Base-by-base conservation (phyloP, 2,113 vertebrate species). In the Rhea americana region DNA sequence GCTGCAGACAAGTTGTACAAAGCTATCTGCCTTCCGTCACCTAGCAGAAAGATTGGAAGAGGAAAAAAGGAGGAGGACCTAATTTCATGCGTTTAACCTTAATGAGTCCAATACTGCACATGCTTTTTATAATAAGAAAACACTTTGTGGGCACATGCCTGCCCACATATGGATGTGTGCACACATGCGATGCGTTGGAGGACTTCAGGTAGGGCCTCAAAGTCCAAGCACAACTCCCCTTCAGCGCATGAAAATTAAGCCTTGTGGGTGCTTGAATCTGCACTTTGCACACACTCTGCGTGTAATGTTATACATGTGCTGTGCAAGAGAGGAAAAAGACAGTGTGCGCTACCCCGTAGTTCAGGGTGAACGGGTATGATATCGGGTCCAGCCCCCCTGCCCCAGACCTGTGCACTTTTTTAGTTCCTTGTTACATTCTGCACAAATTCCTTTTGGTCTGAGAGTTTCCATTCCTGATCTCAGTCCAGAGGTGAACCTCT, bases 391-490 rank as follows among this genome's bases (percentile, higher is more conserved):
- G 85, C 53, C 88, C 82, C 88, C 88, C 82, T 13, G 15, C 55
- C 55, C 45, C 53, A 76, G 87, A 73, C 66, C 48, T 77, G 37
- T 70, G 83, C 16, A 3, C 73, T 67, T 65, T 90, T 89, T 88
- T 80, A 47, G 78, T 78, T 88, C 70, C 90, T 86, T 73, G 13
- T 90, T 93, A 79, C 85, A 90, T 95, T 90, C 96, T 94, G 94
- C 24, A 0, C 24, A 4, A 96, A 96, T 95, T 96, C 95, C 88
- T 96, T 92, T 86, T 91, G 92, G 93, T 95, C 93, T 95, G 92
- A 96, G 92, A 96, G 83, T 95, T 96, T 96, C 94, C 92, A 93
- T 94, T 96, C 95, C 88, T 94, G 93, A 87, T 90, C 62, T 43
- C 90, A 5, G 41, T 89, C 93, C 95, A 96, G 72, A 94, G 93